Conservation (phyloP, 1,140 invertebrate genomes). For the Pseudomyrmex dendroicus region DNA sequence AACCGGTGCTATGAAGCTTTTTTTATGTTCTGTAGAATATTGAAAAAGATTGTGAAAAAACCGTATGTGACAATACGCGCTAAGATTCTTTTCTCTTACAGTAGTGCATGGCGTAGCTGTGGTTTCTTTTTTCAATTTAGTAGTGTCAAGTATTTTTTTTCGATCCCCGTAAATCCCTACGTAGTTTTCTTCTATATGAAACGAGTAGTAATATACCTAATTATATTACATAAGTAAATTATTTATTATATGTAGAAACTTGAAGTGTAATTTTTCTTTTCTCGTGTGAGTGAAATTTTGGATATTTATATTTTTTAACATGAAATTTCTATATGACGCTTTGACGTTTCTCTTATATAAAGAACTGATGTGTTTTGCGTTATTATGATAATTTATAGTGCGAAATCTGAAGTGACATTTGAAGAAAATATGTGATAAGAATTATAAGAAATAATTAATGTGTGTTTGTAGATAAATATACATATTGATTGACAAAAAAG, state of each 20-base stretch:
- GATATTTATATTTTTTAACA: slow-evolving; percentile 11
- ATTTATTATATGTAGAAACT: slow-evolving; percentile 8
- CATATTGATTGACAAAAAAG: slow-evolving; percentile 16
- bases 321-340: neutral
- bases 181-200: neutral
- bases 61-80: neutral
- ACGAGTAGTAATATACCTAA: neutral
- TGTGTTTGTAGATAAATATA: neutral
- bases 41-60: slow-evolving; percentile 8
- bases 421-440: neutral
- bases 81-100: slow-evolving; percentile 10
- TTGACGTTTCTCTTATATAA: slow-evolving; percentile 22
- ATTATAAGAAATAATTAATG: neutral
- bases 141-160: slow-evolving; percentile 14
- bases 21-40: slow-evolving; percentile 35
- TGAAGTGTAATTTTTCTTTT: slow-evolving; percentile 21
- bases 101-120: slow-evolving; percentile 50
- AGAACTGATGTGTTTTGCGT: slow-evolving; percentile 43
- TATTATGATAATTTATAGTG: slow-evolving; percentile 27
- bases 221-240: slow-evolving; percentile 3
- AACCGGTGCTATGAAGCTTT: slow-evolving; percentile 51
- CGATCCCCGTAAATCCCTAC: neutral
- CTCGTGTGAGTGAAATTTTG: neutral
- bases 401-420: slow-evolving; percentile 62
- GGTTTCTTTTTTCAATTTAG: slow-evolving; percentile 27